A percentile compares a stretch with the other conserved stretches of the same genome.
Evolutionary conservation across 2,888 invertebrate genomes (phyloP).

Genomic region (Gastrophysa polygoni): DNA sequence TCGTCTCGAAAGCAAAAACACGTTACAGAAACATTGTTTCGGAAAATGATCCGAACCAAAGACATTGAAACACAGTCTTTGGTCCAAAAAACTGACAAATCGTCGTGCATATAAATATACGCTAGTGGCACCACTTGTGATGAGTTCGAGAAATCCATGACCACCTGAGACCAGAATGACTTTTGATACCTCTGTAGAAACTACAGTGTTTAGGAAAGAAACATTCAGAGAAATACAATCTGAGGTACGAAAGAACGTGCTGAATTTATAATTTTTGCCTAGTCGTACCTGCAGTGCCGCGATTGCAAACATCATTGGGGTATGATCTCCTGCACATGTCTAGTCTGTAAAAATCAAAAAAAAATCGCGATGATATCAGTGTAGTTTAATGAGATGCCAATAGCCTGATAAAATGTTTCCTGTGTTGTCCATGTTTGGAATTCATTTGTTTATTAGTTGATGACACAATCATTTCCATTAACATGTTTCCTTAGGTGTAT

Average conservation of each 20-base stretch:
- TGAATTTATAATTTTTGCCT: constrained; percentile 19
- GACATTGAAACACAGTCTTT: too few relatives aligned
- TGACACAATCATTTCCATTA: constrained; percentile 6
- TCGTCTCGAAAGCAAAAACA: too few relatives aligned
- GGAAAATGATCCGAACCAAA: too few relatives aligned
- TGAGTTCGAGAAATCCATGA: too few relatives aligned
- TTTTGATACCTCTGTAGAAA: too few relatives aligned
- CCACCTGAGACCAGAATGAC: too few relatives aligned
- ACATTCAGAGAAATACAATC: constrained; percentile 21
- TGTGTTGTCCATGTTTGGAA: constrained; percentile 10
- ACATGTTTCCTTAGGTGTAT: not conserved
- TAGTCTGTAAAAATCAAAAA: constrained; percentile 78
- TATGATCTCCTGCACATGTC: constrained; percentile 98
- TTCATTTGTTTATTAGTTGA: constrained; percentile 9
- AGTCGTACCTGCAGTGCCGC: constrained; percentile 93
- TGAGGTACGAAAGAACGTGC: constrained; percentile 32
- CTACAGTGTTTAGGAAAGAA: constrained; percentile 30
- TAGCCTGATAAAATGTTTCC: not conserved
- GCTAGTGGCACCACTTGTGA: too few relatives aligned
- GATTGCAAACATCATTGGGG: constrained; percentile 95
- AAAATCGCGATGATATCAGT: constrained; percentile 48
- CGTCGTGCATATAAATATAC: too few relatives aligned
- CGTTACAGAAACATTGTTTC: too few relatives aligned
- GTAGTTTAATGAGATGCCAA: not conserved
- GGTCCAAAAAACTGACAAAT: too few relatives aligned